Evolutionary conservation across 35 echinoderm and acorn worm species (phyloP).

Genomic region (Stichopus chloronotus): DNA sequence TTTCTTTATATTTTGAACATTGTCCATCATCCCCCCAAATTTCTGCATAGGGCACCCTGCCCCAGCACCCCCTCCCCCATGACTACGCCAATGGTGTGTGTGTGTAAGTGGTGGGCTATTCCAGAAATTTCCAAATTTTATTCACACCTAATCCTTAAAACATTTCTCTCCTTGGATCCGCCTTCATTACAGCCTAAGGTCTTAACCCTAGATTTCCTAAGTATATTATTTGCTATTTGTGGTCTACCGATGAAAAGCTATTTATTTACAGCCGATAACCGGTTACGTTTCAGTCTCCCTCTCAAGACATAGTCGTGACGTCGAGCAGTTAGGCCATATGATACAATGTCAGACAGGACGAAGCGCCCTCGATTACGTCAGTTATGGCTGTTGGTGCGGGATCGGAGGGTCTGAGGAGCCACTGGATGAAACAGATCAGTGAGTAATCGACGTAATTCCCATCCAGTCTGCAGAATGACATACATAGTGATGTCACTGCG

Average conservation of each 20-base stretch:
- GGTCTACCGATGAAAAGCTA: too few species aligned
- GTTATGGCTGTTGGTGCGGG: slow-evolving; percentile 61
- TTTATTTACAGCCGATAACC: too few species aligned
- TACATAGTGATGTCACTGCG: too few species aligned
- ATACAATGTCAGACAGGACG: slow-evolving; percentile 50
- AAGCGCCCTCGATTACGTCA: slow-evolving; percentile 30
- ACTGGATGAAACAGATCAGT: slow-evolving; percentile 46
- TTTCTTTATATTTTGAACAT: too few species aligned
- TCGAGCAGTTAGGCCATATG: slow-evolving; percentile 16
- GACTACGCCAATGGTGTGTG: too few species aligned
- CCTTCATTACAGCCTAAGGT: neutral
- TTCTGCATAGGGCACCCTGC: too few species aligned
- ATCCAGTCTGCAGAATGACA: neutral
- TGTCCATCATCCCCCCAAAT: too few species aligned
- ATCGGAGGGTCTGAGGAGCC: slow-evolving; percentile 39
- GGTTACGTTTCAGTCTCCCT: neutral
- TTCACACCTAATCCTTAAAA: too few species aligned
- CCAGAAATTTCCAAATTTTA: too few species aligned
- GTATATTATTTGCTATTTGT: neutral
- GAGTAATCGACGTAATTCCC: neutral
- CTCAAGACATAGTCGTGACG: slow-evolving; percentile 7
- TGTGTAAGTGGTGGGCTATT: too few species aligned
- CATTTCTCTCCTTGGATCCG: too few species aligned
- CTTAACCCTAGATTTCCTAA: neutral
- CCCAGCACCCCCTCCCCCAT: too few species aligned